Base-by-base conservation (phyloP, 2,888 invertebrate genomes). In the Therioaphis trifolii region DNA sequence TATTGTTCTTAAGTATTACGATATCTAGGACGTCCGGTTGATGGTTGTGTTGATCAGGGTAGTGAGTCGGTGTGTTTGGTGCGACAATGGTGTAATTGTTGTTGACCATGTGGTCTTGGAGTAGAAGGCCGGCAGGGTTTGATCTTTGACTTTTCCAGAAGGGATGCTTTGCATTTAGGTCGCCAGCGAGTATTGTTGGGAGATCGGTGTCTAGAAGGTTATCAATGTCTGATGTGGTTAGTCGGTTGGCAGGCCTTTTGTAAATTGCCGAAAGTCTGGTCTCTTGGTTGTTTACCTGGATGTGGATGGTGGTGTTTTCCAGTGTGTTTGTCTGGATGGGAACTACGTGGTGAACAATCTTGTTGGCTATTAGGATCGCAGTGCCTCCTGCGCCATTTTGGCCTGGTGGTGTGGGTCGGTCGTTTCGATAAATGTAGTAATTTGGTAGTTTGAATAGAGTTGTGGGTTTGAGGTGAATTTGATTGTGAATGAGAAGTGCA, bases 151-250 rank as follows among this genome's bases (percentile, higher is more conserved):
- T 46, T 11, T 46, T 46, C 46, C 46, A 46, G 7, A 46, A 9
- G 14, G 46, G 46, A 14, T 46, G 4, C 21, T 66, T 40, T 0
- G 66, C 66, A 12, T 66, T 66, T 7, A n/a, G 0, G 2, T 66
- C 66, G 2, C 40, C 66, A 4, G 66, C 40, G n/a, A 66, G 66
- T 12, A 66, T 66, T n/a, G 66, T 66, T 11, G 66, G 55, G 21
- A 55, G 21, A 11, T n/a, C 18, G n/a, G 21, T 21, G 55, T 55
- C 21, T 21, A 55, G 21, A 1, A 55, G 55, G 2, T n/a, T 21
- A 21, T 55, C 21, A 1, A 55, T 21, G 55, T 55, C 21, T 7
- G 46, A 46, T 5, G 46, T 2, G 4, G 4, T 5, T 4, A 55
- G 55, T 21, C 0, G 7, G 21, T 21, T 55, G 7, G 21, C 4